These are phyloP conservation scores for Porites lutea DNA, from an alignment of 64 coral and sea anemone genomes.

Conservation along the genomic window DNA sequence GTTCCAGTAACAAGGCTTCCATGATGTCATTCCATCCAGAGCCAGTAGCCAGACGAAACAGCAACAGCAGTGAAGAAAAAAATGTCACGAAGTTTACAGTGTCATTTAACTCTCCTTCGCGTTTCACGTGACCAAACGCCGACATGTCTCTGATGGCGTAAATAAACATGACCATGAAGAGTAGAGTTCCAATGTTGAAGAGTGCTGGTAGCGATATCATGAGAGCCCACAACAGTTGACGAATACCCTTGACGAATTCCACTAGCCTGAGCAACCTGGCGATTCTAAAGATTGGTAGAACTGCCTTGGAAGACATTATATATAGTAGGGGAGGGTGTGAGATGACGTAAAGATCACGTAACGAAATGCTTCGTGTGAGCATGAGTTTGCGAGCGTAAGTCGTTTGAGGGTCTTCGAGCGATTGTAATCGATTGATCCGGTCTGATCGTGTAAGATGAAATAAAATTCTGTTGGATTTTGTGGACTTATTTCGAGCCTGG, in stretches of 20 bases:
- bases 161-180: slow-evolving; percentile 86
- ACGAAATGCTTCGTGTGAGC: no score
- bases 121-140: slow-evolving; percentile 76
- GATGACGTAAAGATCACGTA: no score
- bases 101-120: slow-evolving; percentile 72
- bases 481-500: no score
- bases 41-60: slow-evolving; percentile 84
- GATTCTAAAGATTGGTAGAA: slow-evolving; percentile 86
- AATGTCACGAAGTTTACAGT: slow-evolving; percentile 88
- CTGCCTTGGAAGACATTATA: not conserved
- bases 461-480: no score
- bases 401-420: no score
- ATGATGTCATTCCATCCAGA: slow-evolving; percentile 92
- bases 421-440: no score
- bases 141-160: slow-evolving; percentile 93
- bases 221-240: slow-evolving; percentile 79
- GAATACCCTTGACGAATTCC: slow-evolving; percentile 91
- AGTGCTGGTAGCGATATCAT: slow-evolving; percentile 75
- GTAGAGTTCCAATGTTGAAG: slow-evolving; percentile 43
- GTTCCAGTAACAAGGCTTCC: slow-evolving; percentile 71
- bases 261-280: slow-evolving; percentile 85
- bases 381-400: no score
- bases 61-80: slow-evolving; percentile 71
- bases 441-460: no score
- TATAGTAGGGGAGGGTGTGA: no score